Evolutionary conservation across 2,888 invertebrate species (phyloP), one percentile per base, ranked within the genome.

Genomic region (Orchesella flavescens): DNA sequence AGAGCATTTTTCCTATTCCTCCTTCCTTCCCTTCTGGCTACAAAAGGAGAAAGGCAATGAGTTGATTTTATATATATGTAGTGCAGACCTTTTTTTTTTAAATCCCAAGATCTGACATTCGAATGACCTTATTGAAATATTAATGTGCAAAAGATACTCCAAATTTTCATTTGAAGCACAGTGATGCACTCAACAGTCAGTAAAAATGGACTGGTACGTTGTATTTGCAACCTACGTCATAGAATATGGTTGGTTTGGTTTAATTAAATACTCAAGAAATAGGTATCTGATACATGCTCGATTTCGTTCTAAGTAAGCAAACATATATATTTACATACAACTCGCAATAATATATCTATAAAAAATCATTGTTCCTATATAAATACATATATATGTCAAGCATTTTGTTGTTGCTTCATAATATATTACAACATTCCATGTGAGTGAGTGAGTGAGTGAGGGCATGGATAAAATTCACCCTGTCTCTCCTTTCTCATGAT

Each of bases 41-140:
- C 24, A 12, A 55, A 55, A 55, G 44, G 2, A 71, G 46, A 46
- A 34, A 17, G n/a, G 13, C 23, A 61, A 57, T 2, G 53, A 55
- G 12, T 44, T 24, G 24, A 15, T 34, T 57, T 57, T 44, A 59
- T 55, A 44, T 55, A 72, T 59, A 34, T 34, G 34, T 34, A n/a
- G n/a, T n/a, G n/a, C n/a, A n/a, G n/a, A n/a, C n/a, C n/a, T n/a
- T n/a, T n/a, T n/a, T n/a, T n/a, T n/a, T n/a, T n/a, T n/a, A n/a
- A n/a, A n/a, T n/a, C n/a, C n/a, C n/a, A n/a, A n/a, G n/a, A 15
- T n/a, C 34, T 66, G 44, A 44, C 34, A 68, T 10, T 34, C 66
- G 53, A 34, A 43, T 76, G 63, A 53, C 68, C 57, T 57, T 57
- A 68, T 76, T 59, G 68, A 76, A 44, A 68, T 68, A 76, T 76